Percentiles rank a stretch among this genome's conserved stretches.
Evolutionary conservation across 2,797 vertebrate genomes (phyloP).

Genomic region (Gymnoscopelus braueri): DNA sequence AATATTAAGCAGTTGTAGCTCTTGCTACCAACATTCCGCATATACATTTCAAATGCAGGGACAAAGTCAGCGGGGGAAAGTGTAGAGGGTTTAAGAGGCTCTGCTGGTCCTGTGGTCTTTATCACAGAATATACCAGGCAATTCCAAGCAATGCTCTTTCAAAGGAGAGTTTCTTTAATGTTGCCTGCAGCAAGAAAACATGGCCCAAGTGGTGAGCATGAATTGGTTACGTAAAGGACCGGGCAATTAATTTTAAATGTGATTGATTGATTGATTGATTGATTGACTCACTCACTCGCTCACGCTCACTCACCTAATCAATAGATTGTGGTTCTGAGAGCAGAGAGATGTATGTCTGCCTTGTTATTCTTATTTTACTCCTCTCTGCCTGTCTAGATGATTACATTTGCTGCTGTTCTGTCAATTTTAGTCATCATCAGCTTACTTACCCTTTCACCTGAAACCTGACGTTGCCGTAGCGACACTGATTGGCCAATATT

Average conservation of each 20-base stretch:
- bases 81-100: background rate
- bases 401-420: constrained; percentile 57
- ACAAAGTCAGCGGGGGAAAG: background rate
- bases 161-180: background rate
- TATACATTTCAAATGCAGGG: background rate
- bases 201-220: background rate
- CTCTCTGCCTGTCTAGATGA: constrained; percentile 46
- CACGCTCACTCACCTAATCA: constrained; percentile 28
- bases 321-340: constrained; percentile 40
- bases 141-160: background rate
- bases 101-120: background rate
- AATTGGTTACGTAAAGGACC: constrained; percentile 25
- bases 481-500: constrained; percentile 69
- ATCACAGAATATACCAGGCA: background rate
- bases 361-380: background rate
- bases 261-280: constrained; percentile 32
- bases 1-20: background rate
- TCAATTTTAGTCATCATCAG: constrained; percentile 46
- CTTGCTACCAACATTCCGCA: too few species aligned
- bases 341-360: constrained; percentile 48
- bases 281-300: background rate
- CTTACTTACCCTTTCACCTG: constrained; percentile 68
- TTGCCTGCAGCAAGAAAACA: background rate
- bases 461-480: constrained; percentile 76
- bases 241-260: constrained; percentile 43